Evolutionary conservation across 2,797 vertebrate species (phyloP).

Genomic region (Cossypha polioptera): DNA sequence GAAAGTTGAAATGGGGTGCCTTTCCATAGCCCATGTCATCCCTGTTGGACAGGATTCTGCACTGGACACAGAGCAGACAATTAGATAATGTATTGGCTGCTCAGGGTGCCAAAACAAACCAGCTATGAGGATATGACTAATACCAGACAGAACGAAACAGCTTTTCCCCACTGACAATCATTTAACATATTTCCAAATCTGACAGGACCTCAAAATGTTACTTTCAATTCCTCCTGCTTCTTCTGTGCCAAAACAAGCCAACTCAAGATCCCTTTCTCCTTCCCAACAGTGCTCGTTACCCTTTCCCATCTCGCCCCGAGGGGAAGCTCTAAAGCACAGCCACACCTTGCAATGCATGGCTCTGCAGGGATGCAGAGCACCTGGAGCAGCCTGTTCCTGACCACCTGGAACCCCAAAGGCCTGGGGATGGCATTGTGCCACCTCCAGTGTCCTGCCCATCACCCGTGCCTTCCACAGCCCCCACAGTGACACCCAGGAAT

Average conservation of each 20-base stretch:
- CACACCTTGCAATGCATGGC: fast-evolving
- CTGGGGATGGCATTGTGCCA: not conserved
- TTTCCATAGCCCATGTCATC: not conserved
- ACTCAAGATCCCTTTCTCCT: not conserved
- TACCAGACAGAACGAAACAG: not conserved
- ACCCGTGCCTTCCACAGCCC: not conserved
- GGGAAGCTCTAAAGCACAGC: not conserved
- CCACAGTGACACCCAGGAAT: fast-evolving
- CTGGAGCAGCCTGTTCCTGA: not conserved
- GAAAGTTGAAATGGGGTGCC: not conserved
- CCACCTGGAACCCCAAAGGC: not conserved
- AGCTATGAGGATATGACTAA: not conserved
- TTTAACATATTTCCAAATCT: not conserved
- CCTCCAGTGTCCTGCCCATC: fast-evolving
- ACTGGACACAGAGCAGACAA: not conserved
- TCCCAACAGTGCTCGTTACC: not conserved
- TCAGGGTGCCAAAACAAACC: not conserved
- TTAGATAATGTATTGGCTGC: not conserved
- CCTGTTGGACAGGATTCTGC: not conserved
- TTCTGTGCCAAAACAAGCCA: not conserved
- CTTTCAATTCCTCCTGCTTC: not conserved
- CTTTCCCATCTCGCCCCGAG: not conserved
- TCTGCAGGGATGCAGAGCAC: not conserved
- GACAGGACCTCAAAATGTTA: not conserved
- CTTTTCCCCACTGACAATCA: not conserved